phyloP scores from a whole-genome alignment of 2,888 invertebrate genomes.

The Dexiosoma caninum region DNA sequence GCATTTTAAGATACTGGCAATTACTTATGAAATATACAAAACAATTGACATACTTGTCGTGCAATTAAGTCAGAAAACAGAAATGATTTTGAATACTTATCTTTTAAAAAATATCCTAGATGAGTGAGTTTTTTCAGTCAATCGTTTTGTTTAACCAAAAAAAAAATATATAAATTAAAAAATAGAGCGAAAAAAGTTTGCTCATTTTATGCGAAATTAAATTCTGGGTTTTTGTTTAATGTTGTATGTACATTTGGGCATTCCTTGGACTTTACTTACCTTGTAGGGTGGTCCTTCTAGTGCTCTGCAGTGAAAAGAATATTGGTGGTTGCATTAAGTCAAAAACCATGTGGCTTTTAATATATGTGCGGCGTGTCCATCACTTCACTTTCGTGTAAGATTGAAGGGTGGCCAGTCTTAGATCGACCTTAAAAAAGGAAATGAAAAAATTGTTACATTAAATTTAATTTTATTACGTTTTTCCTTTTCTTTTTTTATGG shows the following conservation, averaged over 20 bases:
- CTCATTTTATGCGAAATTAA: slow-evolving; percentile 76
- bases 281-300: neutral
- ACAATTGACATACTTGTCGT: slow-evolving; percentile 52
- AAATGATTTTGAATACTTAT: neutral
- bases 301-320: neutral
- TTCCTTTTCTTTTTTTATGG: neutral
- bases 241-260: slow-evolving; percentile 65
- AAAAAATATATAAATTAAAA: too few relatives aligned
- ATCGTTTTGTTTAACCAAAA: neutral
- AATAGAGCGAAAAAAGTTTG: slow-evolving; percentile 71
- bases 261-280: slow-evolving; percentile 19
- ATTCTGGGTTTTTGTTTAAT: slow-evolving; percentile 75
- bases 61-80: neutral
- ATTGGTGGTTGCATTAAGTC: neutral
- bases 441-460: slow-evolving; percentile 34
- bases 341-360: neutral
- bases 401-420: slow-evolving; percentile 41
- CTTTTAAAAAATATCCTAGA: neutral
- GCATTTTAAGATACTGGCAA: slow-evolving; percentile 7
- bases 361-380: neutral
- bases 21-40: slow-evolving; percentile 10
- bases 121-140: neutral
- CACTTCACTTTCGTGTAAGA: neutral
- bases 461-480: slow-evolving; percentile 47
- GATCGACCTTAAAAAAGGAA: slow-evolving; percentile 19